phyloP scores from a whole-genome alignment of 2,888 invertebrate species.

The Nysson spinosus region DNA sequence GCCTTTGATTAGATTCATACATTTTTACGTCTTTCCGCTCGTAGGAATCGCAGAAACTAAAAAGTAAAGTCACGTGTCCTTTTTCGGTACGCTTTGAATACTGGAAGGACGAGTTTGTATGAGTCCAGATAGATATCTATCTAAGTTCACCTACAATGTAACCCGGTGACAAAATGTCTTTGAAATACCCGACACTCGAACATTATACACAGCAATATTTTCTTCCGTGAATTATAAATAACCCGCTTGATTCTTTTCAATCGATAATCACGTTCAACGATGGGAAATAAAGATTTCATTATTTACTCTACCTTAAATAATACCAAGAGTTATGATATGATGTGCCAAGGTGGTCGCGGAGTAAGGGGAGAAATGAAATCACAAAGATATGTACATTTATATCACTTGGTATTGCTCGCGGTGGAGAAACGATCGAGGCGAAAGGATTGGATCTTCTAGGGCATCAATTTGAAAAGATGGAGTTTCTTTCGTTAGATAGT shows the following conservation, averaged over 20 bases:
- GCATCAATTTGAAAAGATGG: neutral
- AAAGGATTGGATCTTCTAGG: neutral
- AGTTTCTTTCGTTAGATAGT: neutral
- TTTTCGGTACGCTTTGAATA: neutral
- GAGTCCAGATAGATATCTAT: too few species aligned
- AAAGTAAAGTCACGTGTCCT: neutral
- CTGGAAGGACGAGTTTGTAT: too few species aligned
- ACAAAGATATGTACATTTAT: conserved; percentile 1
- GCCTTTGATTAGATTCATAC: conserved; percentile 4
- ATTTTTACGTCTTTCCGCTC: neutral
- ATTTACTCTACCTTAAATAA: too few species aligned
- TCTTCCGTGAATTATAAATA: too few species aligned
- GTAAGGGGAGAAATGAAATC: neutral
- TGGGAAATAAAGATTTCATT: too few species aligned
- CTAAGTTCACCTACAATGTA: too few species aligned
- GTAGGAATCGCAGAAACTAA: neutral
- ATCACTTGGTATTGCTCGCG: neutral
- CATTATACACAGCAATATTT: too few species aligned
- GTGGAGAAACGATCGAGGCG: neutral
- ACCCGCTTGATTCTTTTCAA: too few species aligned
- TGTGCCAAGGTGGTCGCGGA: neutral
- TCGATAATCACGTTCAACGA: too few species aligned
- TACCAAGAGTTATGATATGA: neutral
- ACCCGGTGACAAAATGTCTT: too few species aligned
- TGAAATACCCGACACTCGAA: too few species aligned